Evolutionary conservation across 2,888 invertebrate species (phyloP), one percentile per base, ranked within the genome.

Genomic region (Nasonia oneida): DNA sequence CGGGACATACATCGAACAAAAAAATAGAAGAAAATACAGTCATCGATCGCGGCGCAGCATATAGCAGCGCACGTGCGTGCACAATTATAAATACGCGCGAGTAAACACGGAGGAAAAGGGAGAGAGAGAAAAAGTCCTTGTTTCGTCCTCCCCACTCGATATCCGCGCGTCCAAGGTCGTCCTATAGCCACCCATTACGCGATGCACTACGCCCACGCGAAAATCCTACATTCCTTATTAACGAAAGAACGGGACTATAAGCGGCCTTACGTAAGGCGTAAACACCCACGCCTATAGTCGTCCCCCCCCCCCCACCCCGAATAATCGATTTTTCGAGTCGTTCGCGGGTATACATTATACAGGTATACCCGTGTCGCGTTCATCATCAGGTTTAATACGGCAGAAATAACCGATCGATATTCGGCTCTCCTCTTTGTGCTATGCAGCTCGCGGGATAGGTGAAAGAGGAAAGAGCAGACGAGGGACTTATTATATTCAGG

Each of bases 401-500:
- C 53, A 15, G 18, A 79, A 71, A 73, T 33, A 71, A n/a, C 15
- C 39, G 50, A 61, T 61, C 57, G 57, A 61, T 47, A 47, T 61
- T 61, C n/a, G 23, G 1, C 18, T 57, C n/a, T 57, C n/a, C 15
- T 18, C 18, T 18, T 53, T 53, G 15, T 23, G 2, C 6, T 61
- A 61, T 5, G 64, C 57, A 18, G 71, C 8, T 5, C 14, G 14
- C 1, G 70, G 10, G 29, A 5, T 39, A 33, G 42, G 18, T 67
- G 39, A 23, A 33, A 53, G 67, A 57, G 42, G n/a, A 29, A 37
- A 53, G n/a, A 29, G 47, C 15, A 47, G 64, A 50, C 47, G 81
- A 64, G 18, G n/a, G 71, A 81, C 77, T 81, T 73, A 78, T 81
- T 85, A 85, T 85, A 85, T 85, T 85, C 85, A 85, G 85, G 81